phyloP scores from a whole-genome alignment of 2,113 vertebrate genomes.

The Tachysurus vachellii region DNA sequence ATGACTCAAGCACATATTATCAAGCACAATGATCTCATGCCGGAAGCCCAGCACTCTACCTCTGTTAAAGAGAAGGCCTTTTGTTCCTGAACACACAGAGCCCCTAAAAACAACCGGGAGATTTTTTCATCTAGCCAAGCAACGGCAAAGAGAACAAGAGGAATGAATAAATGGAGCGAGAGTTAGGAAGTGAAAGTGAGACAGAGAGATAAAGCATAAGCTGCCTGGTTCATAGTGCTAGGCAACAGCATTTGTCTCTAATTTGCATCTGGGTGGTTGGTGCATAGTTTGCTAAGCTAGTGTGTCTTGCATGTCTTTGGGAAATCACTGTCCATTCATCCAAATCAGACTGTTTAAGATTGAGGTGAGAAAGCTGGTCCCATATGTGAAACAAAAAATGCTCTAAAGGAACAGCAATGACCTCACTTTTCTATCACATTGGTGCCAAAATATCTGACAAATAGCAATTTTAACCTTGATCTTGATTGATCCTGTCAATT shows the following conservation, averaged over 20 bases:
- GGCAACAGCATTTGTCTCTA: conserved; percentile 16
- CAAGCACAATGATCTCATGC: conserved; percentile 75
- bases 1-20: neutral
- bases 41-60: conserved; percentile 72
- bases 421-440: conserved; percentile 71
- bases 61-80: conserved; percentile 69
- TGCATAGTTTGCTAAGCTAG: conserved; percentile 16
- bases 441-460: conserved; percentile 75
- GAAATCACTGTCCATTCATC: neutral
- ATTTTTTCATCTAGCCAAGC: conserved; percentile 71
- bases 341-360: conserved; percentile 5
- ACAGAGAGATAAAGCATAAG: conserved; percentile 15
- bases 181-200: conserved; percentile 38
- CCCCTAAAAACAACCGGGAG: conserved; percentile 73
- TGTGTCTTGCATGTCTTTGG: neutral
- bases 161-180: conserved; percentile 32
- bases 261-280: conserved; percentile 15
- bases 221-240: neutral
- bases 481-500: conserved; percentile 46
- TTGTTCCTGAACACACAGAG: conserved; percentile 72
- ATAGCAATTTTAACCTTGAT: conserved; percentile 47
- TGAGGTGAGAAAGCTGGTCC: conserved; percentile 35
- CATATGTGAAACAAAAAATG: conserved; percentile 66
- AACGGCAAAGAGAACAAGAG: conserved; percentile 40
- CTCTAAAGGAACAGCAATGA: conserved; percentile 76